phyloP scores from a whole-genome alignment of 2,888 invertebrate genomes.

The Aphodius sticticus region DNA sequence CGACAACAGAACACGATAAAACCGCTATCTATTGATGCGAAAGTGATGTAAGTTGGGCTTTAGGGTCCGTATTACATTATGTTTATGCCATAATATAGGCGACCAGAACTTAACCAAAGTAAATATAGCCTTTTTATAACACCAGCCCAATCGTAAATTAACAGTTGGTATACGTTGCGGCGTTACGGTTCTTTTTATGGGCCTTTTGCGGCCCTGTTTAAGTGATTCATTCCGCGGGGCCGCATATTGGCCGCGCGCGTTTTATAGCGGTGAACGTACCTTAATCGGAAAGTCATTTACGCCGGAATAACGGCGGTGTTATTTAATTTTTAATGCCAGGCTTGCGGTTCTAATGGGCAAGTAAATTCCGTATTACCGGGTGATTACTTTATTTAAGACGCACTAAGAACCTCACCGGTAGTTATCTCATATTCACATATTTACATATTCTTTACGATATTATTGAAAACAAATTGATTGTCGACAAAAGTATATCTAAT shows the following conservation, averaged over 20 bases:
- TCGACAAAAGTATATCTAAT: no score
- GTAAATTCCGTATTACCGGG: not conserved
- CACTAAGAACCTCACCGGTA: not conserved
- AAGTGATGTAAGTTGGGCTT: not conserved
- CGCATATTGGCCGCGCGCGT: not conserved
- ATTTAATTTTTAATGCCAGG: not conserved
- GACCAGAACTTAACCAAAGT: not conserved
- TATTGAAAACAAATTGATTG: no score
- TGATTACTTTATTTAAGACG: not conserved
- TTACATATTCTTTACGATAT: no score
- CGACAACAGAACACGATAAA: no score
- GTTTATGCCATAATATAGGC: not conserved
- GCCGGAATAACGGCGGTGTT: not conserved
- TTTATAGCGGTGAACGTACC: constrained; percentile 4
- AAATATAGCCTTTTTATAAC: constrained; percentile 4
- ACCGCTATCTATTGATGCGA: not conserved
- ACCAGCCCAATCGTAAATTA: not conserved
- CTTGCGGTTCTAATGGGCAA: not conserved
- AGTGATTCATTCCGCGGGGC: not conserved
- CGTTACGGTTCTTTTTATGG: not conserved
- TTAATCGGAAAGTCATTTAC: not conserved
- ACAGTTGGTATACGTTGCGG: not conserved
- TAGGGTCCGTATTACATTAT: not conserved
- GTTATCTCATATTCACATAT: no score
- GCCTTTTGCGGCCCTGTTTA: not conserved